Base-by-base conservation (phyloP, 2,888 invertebrate species). In the Rhagonycha lutea region DNA sequence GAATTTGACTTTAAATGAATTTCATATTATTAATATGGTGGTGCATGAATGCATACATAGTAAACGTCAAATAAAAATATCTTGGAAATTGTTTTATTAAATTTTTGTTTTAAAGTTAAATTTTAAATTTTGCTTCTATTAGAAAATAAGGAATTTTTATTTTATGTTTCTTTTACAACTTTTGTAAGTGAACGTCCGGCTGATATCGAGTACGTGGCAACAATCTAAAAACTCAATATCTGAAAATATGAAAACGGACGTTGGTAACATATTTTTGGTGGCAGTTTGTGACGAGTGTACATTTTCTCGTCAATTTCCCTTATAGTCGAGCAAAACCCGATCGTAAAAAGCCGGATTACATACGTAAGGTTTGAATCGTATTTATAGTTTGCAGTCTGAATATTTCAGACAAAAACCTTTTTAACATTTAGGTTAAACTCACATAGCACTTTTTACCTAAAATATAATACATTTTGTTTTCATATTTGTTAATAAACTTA, bases 301-400 rank as follows among this genome's bases (percentile, higher is more conserved):
- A 81, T 81, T 82, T 81, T 80, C 80, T 78, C 80, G 82, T 81
- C 83, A 82, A 83, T 82, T 81, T 82, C 79, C 70, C 78, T 77
- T 80, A 81, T 80, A 79, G 81, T 79, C 75, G 61, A 75, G 73
- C 74, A 75, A 81, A 77, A 73, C 78, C 79, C 26, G 71, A 62
- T 81, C 81, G 81, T 81, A 81, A 82, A 82, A 82, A 78, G 77
- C 77, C 68, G 29, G 78, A 77, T 74, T 74, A 61, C 62, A 32
- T 72, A 72, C 74, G 23, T 61, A 73, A 73, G 28, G 26, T 70
- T 32, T 8, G 18, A 61, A 61, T 26, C 26, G n/a, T 68, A 75
- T 69, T 69, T 72, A 28, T 72, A 75, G 75, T 75, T 63, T 75
- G 75, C 75, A 75, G 75, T 70, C 47, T 47, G 47, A 47, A 47